Conservation (phyloP, 2,888 invertebrate species). For the Folsomia candida region DNA sequence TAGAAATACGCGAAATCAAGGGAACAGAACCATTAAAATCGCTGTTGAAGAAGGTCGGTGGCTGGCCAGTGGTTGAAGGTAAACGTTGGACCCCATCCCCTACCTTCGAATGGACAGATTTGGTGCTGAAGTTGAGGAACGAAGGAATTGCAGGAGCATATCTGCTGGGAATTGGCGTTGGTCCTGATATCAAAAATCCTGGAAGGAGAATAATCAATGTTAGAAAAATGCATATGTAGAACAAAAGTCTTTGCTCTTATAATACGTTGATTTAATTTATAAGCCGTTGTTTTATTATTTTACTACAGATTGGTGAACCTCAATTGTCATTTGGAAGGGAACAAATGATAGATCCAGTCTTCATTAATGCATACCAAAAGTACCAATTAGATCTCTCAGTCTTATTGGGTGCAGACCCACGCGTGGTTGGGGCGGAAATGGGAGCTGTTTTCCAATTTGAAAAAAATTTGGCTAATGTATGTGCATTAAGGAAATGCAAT, state of each 20-base stretch:
- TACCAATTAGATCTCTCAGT: constrained; percentile 79
- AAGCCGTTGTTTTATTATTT: no score
- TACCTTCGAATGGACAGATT: constrained; percentile 65
- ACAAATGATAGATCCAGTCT: constrained; percentile 52
- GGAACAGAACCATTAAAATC: constrained; percentile 55
- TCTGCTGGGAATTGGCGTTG: constrained; percentile 82
- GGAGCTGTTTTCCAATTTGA: constrained; percentile 82
- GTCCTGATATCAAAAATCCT: constrained; percentile 83
- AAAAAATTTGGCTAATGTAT: constrained; percentile 84
- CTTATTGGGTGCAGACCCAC: constrained; percentile 74
- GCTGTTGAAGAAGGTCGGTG: constrained; percentile 55
- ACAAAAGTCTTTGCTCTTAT: neutral
- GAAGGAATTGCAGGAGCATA: constrained; percentile 83
- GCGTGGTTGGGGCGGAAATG: constrained; percentile 67
- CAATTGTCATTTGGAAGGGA: constrained; percentile 53
- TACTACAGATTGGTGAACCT: constrained; percentile 54
- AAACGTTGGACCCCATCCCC: constrained; percentile 48
- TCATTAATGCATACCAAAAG: constrained; percentile 73
- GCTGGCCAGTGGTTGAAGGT: constrained; percentile 56
- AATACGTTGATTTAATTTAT: no score
- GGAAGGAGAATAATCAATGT: constrained; percentile 79
- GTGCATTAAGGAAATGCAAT: no score
- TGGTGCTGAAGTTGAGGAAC: constrained; percentile 74
- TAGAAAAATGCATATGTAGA: constrained; percentile 56
- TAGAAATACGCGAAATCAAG: constrained; percentile 55